phyloP scores from a whole-genome alignment of 2,888 invertebrate species.

The Lasioglossum calceatum region DNA sequence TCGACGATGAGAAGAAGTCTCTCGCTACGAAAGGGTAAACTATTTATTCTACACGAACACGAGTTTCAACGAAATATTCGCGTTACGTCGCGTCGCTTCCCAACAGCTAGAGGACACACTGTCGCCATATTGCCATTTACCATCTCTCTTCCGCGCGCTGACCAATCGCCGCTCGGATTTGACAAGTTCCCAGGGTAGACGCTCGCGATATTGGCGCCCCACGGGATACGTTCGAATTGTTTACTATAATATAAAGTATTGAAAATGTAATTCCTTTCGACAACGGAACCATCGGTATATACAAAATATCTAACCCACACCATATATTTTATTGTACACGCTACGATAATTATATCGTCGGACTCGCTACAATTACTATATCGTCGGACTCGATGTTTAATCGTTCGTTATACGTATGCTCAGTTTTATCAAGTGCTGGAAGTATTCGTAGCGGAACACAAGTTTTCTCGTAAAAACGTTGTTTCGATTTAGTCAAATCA shows the following conservation, averaged over 20 bases:
- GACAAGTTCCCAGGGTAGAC: constrained; percentile 76
- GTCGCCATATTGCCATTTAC: constrained; percentile 79
- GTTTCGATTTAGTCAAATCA: neutral
- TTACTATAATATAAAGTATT: neutral
- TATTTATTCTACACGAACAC: constrained; percentile 19
- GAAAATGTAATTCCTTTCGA: neutral
- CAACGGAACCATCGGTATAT: neutral
- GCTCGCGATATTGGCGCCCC: constrained; percentile 43
- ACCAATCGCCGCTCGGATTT: constrained; percentile 73
- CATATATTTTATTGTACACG: neutral
- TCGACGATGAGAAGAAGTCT: constrained; percentile 70
- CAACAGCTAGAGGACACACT: constrained; percentile 73
- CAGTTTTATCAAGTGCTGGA: neutral
- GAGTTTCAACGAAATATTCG: constrained; percentile 44
- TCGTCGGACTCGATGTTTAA: neutral
- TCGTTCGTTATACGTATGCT: neutral
- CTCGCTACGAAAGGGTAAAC: constrained; percentile 81
- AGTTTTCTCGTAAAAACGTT: neutral
- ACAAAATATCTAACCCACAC: neutral
- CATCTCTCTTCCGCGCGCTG: constrained; percentile 56
- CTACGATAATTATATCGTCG: neutral
- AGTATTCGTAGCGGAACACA: neutral
- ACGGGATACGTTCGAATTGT: constrained; percentile 1
- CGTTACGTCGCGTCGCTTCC: constrained; percentile 68
- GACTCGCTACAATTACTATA: neutral